Base-by-base conservation (phyloP, 1,140 invertebrate genomes). In the Nixonia krombeini region DNA sequence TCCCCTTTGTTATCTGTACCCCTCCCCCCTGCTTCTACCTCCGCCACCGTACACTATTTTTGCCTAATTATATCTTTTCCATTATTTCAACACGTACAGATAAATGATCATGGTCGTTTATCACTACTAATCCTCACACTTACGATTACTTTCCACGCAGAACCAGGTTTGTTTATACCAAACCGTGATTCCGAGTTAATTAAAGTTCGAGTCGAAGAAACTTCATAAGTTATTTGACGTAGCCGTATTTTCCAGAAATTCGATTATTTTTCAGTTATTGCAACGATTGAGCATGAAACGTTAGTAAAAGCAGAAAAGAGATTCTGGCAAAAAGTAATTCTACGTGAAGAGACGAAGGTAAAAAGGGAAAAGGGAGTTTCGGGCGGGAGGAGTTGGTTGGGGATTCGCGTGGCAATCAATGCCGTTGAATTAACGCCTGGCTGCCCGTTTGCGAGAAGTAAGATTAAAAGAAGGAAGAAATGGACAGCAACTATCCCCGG, bases 401-500 rank as follows among this genome's bases (percentile, higher is more conserved):
- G 72, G 72, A 73, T 77, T 79, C 80, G 78, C 78, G 81, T 79
- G 78, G 81, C 82, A 85, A 84, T 85, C 83, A 85, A 85, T 84
- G 83, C 82, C 75, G 79, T 78, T 82, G 83, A 85, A 84, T 85
- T 84, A 85, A 84, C 83, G 82, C 83, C 82, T 81, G 81, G 77
- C 79, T 84, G 80, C 75, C 73, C 82, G 83, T 82, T 85, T 83
- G 82, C 73, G 77, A 79, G 76, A 82, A 84, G 81, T 79, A 82
- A 85, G 81, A 85, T 85, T 83, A 85, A 84, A 85, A 85, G 81
- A 80, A 83, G 75, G 73, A 82, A 83, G 79, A 81, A 84, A 85
- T 81, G 79, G 81, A 80, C 78, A 81, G 67, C 76, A 69, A 73
- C 74, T 67, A 71, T 65, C 73, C 66, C 52, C 66, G 70, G 65